phyloP scores from a whole-genome alignment of 2,888 invertebrate species.

The Tachina grossa region DNA sequence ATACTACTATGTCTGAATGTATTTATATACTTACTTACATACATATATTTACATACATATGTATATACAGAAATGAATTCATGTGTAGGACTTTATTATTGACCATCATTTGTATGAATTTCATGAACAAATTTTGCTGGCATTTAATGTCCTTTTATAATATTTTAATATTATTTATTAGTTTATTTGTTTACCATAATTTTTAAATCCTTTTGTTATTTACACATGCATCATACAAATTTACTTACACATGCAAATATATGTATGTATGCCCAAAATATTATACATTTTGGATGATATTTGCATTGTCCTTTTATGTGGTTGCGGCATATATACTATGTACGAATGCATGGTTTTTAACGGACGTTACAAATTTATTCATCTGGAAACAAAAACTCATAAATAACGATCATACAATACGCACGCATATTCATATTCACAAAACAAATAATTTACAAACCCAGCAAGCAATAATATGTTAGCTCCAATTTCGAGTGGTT shows the following conservation, averaged over 20 bases:
- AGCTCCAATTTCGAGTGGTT: too few species aligned
- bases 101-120: neutral
- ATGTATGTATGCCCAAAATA: neutral
- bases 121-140: neutral
- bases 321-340: conserved; percentile 30
- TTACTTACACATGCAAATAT: neutral
- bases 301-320: conserved; percentile 12
- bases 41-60: too few species aligned
- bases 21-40: too few species aligned
- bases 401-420: conserved; percentile 48
- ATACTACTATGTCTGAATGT: too few species aligned
- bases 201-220: conserved; percentile 51
- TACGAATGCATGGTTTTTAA: conserved; percentile 49
- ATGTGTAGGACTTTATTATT: conserved; percentile 3
- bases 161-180: conserved; percentile 61
- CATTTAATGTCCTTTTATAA: conserved; percentile 22
- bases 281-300: conserved; percentile 4
- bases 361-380: conserved; percentile 72
- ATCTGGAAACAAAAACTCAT: conserved; percentile 70
- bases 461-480: too few species aligned
- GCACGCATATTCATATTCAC: conserved; percentile 11
- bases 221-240: conserved; percentile 9
- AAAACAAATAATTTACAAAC: neutral
- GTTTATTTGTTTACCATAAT: conserved; percentile 62
- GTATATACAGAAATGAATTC: too few species aligned